These are phyloP conservation scores for Centropus unirufus DNA, from an alignment of 2,113 vertebrate genomes.

Conservation along the genomic window DNA sequence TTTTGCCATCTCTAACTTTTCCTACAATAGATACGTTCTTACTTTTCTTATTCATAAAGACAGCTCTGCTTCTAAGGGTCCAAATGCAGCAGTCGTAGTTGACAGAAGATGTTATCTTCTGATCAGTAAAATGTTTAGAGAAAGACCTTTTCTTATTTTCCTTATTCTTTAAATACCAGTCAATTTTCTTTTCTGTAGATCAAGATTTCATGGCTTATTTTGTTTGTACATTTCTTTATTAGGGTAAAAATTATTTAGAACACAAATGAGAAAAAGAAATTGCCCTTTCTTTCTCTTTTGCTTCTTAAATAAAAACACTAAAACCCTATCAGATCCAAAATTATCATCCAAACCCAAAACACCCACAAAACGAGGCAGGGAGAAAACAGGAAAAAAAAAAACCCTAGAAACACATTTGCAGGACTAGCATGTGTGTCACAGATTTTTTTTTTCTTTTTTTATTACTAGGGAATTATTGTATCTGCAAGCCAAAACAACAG, in stretches of 20 bases:
- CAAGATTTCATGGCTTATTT: background rate
- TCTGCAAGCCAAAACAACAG: conserved; percentile 67
- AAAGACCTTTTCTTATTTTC: conserved; percentile 14
- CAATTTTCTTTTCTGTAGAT: conserved; percentile 20
- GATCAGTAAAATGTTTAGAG: conserved; percentile 21
- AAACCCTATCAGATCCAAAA: background rate
- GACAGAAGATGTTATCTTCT: conserved; percentile 25
- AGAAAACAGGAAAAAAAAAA: background rate
- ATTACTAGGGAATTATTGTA: conserved; percentile 46
- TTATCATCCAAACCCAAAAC: background rate
- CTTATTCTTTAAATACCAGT: conserved; percentile 17
- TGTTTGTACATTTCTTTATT: conserved; percentile 13
- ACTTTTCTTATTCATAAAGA: background rate
- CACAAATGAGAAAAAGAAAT: background rate
- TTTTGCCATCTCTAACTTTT: background rate
- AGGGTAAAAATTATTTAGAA: conserved; percentile 37
- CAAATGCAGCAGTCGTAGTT: background rate
- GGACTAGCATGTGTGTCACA: background rate
- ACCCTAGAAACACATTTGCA: background rate
- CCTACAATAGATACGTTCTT: background rate
- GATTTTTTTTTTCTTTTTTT: background rate
- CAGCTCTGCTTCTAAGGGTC: background rate
- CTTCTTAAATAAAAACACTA: background rate
- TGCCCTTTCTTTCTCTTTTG: background rate
- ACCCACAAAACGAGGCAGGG: background rate